These are phyloP conservation scores for Turnix velox DNA, from an alignment of 2,113 vertebrate genomes.

Conservation along the genomic window DNA sequence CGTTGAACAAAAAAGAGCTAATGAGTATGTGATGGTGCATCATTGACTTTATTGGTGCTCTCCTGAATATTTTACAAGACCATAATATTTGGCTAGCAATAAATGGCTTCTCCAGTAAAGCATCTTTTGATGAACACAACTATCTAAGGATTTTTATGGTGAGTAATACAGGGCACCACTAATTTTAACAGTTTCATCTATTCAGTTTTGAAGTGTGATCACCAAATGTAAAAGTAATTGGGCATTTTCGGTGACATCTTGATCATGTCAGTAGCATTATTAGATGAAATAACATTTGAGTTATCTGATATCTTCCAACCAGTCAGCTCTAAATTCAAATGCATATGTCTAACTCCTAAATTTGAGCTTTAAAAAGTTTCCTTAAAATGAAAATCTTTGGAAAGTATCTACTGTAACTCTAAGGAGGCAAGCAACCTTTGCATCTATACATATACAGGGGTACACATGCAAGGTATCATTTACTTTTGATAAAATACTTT, in stretches of 20 bases:
- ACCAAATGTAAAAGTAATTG: not conserved
- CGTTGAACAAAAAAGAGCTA: not conserved
- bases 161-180: not conserved
- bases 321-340: not conserved
- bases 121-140: not conserved
- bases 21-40: not conserved
- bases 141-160: not conserved
- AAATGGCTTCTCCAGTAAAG: not conserved
- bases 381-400: accelerated
- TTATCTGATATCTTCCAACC: not conserved
- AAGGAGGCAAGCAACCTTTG: not conserved
- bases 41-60: not conserved
- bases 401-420: not conserved
- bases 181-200: not conserved
- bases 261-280: not conserved
- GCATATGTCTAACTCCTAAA: not conserved
- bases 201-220: not conserved
- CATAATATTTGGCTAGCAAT: not conserved
- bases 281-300: not conserved
- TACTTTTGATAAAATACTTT: not conserved
- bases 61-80: not conserved
- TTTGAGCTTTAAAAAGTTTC: not conserved
- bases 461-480: not conserved
- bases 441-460: too few species aligned
- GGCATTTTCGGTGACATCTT: not conserved